Conservation (phyloP, 2,113 vertebrate genomes). For the Irena cyanogastra region DNA sequence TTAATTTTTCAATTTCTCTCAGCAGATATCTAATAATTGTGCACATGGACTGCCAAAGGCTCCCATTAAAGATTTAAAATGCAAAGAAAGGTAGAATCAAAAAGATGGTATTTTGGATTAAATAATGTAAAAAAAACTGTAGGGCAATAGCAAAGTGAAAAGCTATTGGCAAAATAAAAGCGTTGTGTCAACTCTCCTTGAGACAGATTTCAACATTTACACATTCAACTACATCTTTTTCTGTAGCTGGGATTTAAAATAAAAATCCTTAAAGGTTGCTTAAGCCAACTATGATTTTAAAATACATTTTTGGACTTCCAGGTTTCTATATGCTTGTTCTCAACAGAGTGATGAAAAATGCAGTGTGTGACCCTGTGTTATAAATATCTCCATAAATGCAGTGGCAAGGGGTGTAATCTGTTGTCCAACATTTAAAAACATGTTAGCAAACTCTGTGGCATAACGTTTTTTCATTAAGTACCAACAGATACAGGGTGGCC, state of each 20-base stretch:
- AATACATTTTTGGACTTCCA: background rate
- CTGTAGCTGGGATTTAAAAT: background rate
- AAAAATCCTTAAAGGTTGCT: background rate
- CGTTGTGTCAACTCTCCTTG: conserved; percentile 4
- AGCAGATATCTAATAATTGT: conserved; percentile 96
- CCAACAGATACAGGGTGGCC: background rate
- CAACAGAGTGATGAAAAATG: background rate
- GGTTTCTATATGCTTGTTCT: background rate
- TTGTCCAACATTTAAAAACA: background rate
- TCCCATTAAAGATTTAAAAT: conserved; percentile 97
- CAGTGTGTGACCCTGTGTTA: background rate
- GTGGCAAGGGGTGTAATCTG: background rate
- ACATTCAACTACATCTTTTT: background rate
- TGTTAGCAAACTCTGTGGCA: background rate
- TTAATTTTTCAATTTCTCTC: conserved; percentile 98
- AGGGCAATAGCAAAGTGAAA: conserved; percentile 81
- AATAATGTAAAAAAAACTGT: conserved; percentile 93
- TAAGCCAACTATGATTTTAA: conserved; percentile 5
- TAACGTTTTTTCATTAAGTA: background rate
- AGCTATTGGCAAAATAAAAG: conserved; percentile 72
- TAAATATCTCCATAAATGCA: background rate
- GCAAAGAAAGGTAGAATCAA: conserved; percentile 88
- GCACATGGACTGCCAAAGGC: conserved; percentile 87
- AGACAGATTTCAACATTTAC: conserved; percentile 57
- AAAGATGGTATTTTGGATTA: conserved; percentile 95